These are phyloP conservation scores for Rhimphoctona megacephalus DNA, from an alignment of 2,888 invertebrate species.

Conservation along the genomic window DNA sequence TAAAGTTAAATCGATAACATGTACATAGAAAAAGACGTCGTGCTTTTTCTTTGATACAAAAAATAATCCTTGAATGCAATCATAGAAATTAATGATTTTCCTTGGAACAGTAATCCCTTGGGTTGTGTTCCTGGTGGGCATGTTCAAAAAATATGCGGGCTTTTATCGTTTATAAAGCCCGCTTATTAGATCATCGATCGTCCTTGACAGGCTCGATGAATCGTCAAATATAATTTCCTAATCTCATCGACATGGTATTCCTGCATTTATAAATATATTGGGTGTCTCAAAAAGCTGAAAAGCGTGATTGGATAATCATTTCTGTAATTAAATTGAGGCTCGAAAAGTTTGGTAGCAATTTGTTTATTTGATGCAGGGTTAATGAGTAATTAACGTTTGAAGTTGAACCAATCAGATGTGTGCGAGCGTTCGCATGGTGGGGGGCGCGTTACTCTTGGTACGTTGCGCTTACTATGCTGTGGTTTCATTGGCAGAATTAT, in stretches of 20 bases:
- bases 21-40: neutral
- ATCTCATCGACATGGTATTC: neutral
- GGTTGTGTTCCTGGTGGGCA: slow-evolving; percentile 33
- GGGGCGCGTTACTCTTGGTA: neutral
- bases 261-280: neutral
- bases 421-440: neutral
- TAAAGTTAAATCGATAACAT: neutral
- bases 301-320: neutral
- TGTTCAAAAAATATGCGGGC: slow-evolving; percentile 17
- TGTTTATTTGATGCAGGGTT: neutral
- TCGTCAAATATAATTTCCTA: slow-evolving; percentile 19
- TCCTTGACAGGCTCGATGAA: slow-evolving; percentile 36
- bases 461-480: neutral
- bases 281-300: neutral
- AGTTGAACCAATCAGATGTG: neutral
- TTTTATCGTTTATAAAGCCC: slow-evolving; percentile 26
- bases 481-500: neutral
- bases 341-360: neutral
- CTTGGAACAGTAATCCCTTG: slow-evolving; percentile 2
- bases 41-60: neutral
- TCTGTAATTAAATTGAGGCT: neutral
- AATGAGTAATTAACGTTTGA: neutral
- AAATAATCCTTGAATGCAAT: neutral
- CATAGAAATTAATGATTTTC: neutral
- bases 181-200: slow-evolving; percentile 30